Base-by-base conservation (phyloP, 2,113 vertebrate species). In the Megaceryle maxima region DNA sequence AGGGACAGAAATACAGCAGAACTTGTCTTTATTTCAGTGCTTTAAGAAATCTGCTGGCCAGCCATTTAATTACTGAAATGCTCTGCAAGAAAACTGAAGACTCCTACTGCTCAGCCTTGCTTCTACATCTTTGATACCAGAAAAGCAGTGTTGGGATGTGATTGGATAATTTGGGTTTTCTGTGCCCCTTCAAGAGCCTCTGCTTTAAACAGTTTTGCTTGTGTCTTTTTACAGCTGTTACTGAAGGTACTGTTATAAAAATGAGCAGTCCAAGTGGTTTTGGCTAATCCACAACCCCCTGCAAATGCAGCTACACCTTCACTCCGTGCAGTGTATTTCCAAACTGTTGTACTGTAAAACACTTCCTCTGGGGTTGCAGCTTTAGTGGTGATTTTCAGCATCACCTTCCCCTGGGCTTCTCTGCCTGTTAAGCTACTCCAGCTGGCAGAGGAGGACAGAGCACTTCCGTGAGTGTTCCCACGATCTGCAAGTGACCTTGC, bases 401-500 rank as follows among this genome's bases (percentile, higher is more conserved):
- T 66, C 55, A 20, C 22, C 48, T 28, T 84, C 51, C 92, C 76
- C 12, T 6, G 10, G 62, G 70, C 35, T 79, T 89, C 83, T 67
- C 95, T 73, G 59, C 56, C 48, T 55, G 2, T 46, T 73, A n/a
- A 92, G 83, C 79, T n/a, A 64, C 82, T 94, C 91, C 97, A 97
- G 90, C 97, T 97, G 96, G 92, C 87, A 83, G 83, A 31, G 70
- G 75, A 39, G 94, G 7, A 57, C 3, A 11, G 55, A 93, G 90
- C 82, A 44, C 88, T 95, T 97, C 87, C 20, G 0, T 66, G 4
- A 86, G 74, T 31, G 68, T 97, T 98, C 95, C 96, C 96, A 96
- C 39, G 72, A 73, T 95, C 97, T 64, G 35, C 9, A n/a, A 60
- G 87, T 31, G 75, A 91, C 97, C 96, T 83, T 14, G 12, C 64